phyloP scores from a whole-genome alignment of 2,797 vertebrate species.

The Tokudaia tokunoshimensis region DNA sequence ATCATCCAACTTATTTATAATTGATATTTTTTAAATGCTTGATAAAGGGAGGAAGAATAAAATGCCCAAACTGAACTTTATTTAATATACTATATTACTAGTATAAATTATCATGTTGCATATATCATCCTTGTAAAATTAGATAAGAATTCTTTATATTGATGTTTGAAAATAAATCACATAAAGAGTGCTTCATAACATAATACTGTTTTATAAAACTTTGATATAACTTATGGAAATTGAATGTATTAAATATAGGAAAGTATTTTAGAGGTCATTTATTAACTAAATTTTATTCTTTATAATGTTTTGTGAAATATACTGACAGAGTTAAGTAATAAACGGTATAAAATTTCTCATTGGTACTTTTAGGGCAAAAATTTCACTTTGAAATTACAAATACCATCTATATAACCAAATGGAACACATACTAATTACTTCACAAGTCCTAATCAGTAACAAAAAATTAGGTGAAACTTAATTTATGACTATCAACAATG shows the following conservation, averaged over 20 bases:
- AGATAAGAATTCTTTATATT: neutral
- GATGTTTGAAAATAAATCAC: neutral
- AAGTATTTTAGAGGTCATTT: conserved; percentile 12
- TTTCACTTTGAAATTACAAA: conserved; percentile 21
- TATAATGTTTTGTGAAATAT: neutral
- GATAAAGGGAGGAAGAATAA: conserved; percentile 32
- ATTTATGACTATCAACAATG: conserved; percentile 44
- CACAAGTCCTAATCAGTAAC: neutral
- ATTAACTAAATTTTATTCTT: conserved; percentile 52
- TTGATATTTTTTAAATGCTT: neutral
- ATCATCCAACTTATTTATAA: neutral
- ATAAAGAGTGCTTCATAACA: conserved; percentile 7
- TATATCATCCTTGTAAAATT: neutral
- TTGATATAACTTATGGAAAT: conserved; percentile 2
- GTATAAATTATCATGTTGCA: conserved; percentile 11
- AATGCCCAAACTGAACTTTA: neutral
- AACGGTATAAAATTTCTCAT: neutral
- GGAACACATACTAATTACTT: neutral
- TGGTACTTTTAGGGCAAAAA: neutral
- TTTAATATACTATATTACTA: neutral
- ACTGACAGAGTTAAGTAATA: conserved; percentile 4
- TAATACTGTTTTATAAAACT: neutral
- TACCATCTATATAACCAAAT: neutral
- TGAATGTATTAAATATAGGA: conserved; percentile 36
- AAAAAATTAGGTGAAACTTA: neutral